Base-by-base conservation (phyloP, 2,888 invertebrate species). In the Tachina fera region DNA sequence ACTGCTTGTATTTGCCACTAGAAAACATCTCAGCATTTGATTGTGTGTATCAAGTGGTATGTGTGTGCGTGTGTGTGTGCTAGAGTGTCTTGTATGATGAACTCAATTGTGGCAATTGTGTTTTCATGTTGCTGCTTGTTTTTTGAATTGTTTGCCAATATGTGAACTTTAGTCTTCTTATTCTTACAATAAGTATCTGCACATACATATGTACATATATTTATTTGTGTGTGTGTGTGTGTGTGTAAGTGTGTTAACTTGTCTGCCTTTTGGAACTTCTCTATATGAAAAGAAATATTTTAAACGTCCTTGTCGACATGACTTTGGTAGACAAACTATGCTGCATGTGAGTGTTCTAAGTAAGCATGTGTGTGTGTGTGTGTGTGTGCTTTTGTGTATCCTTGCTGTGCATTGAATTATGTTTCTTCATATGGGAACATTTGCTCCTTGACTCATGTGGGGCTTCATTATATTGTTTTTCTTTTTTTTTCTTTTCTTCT, bases 151-250 rank as follows among this genome's bases (percentile, higher is more conserved):
- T 80, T 83, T 86, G 86, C 86, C 83, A 83, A 86, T 86, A 79
- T 86, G 86, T 86, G 86, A 86, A 86, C 86, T 86, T 86, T 76
- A 76, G 86, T 86, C 83, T 83, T 86, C 83, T 86, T 86, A 86
- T 86, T 83, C 86, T 86, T 86, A 83, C 65, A 72, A 51, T 70
- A 16, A 71, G 58, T 43, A 43, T 22, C 10, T 51, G 2, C 47
- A 53, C n/a, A n/a, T n/a, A n/a, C n/a, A n/a, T 16, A 16, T 41
- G 51, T n/a, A n/a, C 47, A 61, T 16, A 5, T 45, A 4, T 39
- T 31, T 39, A 14, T 51, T 10, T 47, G 45, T 31, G 14, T 67
- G 31, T 16, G 53, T 79, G 68, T 19, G n/a, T 13, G 41, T 60
- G 41, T 70, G 41, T 51, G 13, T 65, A 11, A 51, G 22, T 77